phyloP scores from a whole-genome alignment of 2,113 vertebrate genomes.

The Speoplatyrhinus poulsoni region DNA sequence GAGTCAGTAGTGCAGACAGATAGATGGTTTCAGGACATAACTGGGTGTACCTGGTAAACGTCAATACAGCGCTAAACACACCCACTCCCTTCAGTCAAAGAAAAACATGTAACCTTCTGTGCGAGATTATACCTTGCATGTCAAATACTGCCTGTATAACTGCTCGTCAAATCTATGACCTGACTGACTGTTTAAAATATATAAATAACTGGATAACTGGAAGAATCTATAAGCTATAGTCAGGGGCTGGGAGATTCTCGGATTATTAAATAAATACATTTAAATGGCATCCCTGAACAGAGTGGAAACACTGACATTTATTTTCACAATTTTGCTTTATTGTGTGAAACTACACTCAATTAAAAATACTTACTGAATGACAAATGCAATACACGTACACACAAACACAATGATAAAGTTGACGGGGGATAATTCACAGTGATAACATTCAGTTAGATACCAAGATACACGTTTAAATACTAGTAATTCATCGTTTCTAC shows the following conservation, averaged over 20 bases:
- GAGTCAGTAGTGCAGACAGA: slow-evolving; percentile 24
- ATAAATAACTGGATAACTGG: background rate
- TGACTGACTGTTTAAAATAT: background rate
- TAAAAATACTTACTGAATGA: slow-evolving; percentile 41
- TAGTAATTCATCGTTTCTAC: slow-evolving; percentile 17
- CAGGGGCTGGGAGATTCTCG: background rate
- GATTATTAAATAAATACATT: background rate
- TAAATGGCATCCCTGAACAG: background rate
- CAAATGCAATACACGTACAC: slow-evolving; percentile 6
- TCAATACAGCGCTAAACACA: slow-evolving; percentile 25
- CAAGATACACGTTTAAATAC: slow-evolving; percentile 17
- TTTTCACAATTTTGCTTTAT: slow-evolving; percentile 37
- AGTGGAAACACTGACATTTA: background rate
- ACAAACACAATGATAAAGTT: background rate
- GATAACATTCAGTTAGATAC: slow-evolving; percentile 34
- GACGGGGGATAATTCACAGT: slow-evolving; percentile 29
- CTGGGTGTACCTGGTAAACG: slow-evolving; percentile 42
- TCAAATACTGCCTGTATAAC: slow-evolving; percentile 7
- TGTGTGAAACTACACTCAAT: slow-evolving; percentile 42
- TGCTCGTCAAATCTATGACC: slow-evolving; percentile 3
- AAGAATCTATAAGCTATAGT: background rate
- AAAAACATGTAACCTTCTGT: background rate
- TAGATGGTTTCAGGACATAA: slow-evolving; percentile 23
- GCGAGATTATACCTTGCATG: no score
- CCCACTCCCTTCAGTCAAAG: slow-evolving; percentile 19